Conservation (phyloP, 1,140 invertebrate genomes). For the Ylistrum balloti region DNA sequence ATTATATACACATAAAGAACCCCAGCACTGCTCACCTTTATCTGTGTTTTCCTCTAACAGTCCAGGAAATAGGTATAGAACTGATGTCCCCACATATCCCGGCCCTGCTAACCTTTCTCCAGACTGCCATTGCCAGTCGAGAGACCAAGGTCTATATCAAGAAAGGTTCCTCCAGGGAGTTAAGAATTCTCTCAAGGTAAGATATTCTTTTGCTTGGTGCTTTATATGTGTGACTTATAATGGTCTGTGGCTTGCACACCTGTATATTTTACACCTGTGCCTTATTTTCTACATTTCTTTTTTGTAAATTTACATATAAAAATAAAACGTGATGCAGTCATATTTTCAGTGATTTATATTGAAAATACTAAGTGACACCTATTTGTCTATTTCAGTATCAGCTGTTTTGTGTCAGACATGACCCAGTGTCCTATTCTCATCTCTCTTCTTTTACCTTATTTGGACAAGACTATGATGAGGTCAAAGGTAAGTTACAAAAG, state of each 20-base stretch:
- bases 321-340: no score
- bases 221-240: no score
- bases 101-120: conserved; percentile 88
- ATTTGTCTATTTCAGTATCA: conserved; percentile 71
- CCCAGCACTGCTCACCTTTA: no score
- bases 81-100: conserved; percentile 89
- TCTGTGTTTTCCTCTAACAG: conserved; percentile 46
- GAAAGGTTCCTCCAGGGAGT: conserved; percentile 85
- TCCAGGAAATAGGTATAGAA: conserved; percentile 85
- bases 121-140: conserved; percentile 82
- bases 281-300: no score
- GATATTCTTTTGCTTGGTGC: not conserved
- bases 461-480: conserved; percentile 81
- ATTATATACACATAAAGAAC: no score
- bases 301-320: no score
- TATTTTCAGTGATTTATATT: no score
- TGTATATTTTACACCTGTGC: no score
- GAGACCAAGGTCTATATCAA: conserved; percentile 85
- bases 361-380: no score
- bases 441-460: conserved; percentile 88
- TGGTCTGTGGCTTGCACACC: no score
- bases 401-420: conserved; percentile 75
- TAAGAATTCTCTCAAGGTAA: conserved; percentile 89
- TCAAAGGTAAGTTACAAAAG: conserved; percentile 64
- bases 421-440: conserved; percentile 87